These are phyloP conservation scores for Neomorphus geoffroyi DNA, from an alignment of 2,797 vertebrate species.

Conservation along the genomic window DNA sequence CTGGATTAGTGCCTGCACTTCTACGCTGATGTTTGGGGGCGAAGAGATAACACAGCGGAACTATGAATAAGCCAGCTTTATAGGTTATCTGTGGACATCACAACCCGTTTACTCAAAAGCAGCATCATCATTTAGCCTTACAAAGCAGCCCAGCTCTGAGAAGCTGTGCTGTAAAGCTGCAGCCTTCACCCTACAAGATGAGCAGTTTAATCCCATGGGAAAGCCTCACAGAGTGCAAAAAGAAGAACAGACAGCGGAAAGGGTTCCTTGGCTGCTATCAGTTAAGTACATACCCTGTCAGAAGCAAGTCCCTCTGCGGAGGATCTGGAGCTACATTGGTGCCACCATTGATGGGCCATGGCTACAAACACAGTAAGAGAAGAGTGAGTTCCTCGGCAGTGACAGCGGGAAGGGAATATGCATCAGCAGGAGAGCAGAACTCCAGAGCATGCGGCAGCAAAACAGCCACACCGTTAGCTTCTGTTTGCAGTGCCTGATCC, in stretches of 20 bases:
- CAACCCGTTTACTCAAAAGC: neutral
- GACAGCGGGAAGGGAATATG: neutral
- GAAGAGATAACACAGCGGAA: neutral
- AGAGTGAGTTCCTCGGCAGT: neutral
- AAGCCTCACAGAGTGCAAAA: neutral
- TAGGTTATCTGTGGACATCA: neutral
- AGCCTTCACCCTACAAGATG: neutral
- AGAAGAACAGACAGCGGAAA: neutral
- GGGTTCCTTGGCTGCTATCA: neutral
- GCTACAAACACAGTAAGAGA: constrained; percentile 72
- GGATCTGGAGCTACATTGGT: constrained; percentile 88
- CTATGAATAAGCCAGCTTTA: neutral
- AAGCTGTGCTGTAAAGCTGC: neutral
- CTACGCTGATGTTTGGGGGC: neutral
- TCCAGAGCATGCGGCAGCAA: constrained; percentile 5
- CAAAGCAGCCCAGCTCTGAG: neutral
- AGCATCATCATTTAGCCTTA: neutral
- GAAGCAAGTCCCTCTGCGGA: constrained; percentile 93
- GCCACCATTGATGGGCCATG: constrained; percentile 93
- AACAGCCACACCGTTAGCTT: constrained; percentile 2
- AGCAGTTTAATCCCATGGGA: neutral
- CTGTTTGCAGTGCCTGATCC: constrained; percentile 36
- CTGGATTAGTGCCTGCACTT: neutral
- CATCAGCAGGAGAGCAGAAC: constrained; percentile 24
- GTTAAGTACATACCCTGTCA: constrained; percentile 89